Evolutionary conservation across 2,888 invertebrate genomes (phyloP).

Genomic region (Drosophila yooni): DNA sequence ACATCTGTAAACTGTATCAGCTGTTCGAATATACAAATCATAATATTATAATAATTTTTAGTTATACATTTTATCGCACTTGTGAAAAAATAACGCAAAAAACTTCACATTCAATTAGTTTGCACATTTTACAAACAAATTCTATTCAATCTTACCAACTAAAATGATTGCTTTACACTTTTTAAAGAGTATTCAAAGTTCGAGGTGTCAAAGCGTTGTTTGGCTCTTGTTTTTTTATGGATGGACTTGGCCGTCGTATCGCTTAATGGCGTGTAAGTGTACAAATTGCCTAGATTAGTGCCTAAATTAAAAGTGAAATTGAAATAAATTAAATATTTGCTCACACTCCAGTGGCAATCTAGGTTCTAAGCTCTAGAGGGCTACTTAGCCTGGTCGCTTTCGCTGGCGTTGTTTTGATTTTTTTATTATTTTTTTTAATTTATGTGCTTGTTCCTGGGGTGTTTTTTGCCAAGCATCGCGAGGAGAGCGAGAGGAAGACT

Average conservation of each 20-base stretch:
- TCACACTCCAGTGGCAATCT: conserved; percentile 36
- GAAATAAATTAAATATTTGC: conserved; percentile 80
- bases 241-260: conserved; percentile 38
- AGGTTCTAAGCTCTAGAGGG: conserved; percentile 13
- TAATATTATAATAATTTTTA: background rate
- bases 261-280: conserved; percentile 79
- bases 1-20: background rate
- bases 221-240: conserved; percentile 25
- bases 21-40: background rate
- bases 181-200: conserved; percentile 36
- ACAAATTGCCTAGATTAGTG: conserved; percentile 82
- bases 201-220: conserved; percentile 17
- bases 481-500: conserved; percentile 19
- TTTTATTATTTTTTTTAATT: conserved; percentile 45
- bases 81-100: background rate
- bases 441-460: conserved; percentile 50
- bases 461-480: background rate
- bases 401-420: conserved; percentile 44
- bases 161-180: background rate
- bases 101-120: background rate
- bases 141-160: background rate
- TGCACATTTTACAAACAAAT: background rate
- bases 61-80: background rate
- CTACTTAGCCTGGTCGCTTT: conserved; percentile 19
- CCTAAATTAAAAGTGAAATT: conserved; percentile 80